Percentiles rank a stretch among this genome's conserved stretches.
These are phyloP conservation scores for Spodoptera frugiperda DNA, from an alignment of 1,140 invertebrate genomes.

Conservation along the genomic window DNA sequence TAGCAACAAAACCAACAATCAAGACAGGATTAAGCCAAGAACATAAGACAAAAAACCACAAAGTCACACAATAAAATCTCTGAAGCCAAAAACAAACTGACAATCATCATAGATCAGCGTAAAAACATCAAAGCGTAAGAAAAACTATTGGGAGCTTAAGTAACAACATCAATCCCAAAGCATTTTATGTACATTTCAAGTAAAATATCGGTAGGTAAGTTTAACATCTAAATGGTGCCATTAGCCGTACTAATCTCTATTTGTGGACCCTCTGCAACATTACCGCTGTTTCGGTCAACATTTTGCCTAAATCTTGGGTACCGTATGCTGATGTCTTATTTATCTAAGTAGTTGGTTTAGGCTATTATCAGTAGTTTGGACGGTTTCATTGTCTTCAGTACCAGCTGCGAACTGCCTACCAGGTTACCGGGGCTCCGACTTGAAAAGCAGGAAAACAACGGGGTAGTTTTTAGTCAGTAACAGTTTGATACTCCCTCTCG, in stretches of 20 bases:
- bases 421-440: no score
- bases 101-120: not conserved
- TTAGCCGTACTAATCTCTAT: constrained; percentile 65
- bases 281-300: constrained; percentile 54
- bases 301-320: constrained; percentile 35
- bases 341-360: not conserved
- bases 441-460: no score
- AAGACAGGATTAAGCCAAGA: no score
- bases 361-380: no score
- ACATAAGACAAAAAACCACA: not conserved
- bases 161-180: constrained; percentile 24
- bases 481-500: no score
- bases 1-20: no score
- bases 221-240: constrained; percentile 61
- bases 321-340: not conserved
- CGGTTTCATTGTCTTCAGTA: no score
- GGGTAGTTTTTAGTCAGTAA: no score
- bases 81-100: not conserved
- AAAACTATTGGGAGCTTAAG: constrained; percentile 14
- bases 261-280: constrained; percentile 55
- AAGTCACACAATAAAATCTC: not conserved
- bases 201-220: constrained; percentile 43
- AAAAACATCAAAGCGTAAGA: constrained; percentile 1
- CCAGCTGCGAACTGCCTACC: no score
- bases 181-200: constrained; percentile 31